Evolutionary conservation across 2,888 invertebrate genomes (phyloP), one percentile per base, ranked within the genome.

Genomic region (Meghimatium bilineatum): DNA sequence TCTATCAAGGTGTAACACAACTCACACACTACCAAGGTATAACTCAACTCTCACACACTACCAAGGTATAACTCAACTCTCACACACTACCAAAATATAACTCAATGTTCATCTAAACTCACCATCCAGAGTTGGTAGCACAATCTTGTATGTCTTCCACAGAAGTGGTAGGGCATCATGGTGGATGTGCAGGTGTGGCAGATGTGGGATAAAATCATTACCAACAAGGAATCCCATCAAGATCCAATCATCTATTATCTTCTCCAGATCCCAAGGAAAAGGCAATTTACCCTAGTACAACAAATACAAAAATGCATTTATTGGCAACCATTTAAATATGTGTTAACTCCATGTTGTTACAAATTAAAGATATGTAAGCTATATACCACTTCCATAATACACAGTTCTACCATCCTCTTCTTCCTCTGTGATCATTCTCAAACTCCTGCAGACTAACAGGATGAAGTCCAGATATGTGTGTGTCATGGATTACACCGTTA

Each of bases 231-330:
- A 99, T 0, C 98, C 97, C 97, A 99, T 97, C 32, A 99, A 94
- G 49, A 99, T 96, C 99, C 99, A 99, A 93, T 99, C 99, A 92
- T 99, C 99, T 44, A 99, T 97, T 81, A 99, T 95, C 87, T 96
- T 96, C 92, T 99, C 98, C 89, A 98, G 95, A 93, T 98, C 96
- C 93, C 95, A 98, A 0, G 94, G 93, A 93, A 98, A 97, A 0
- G 95, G 94, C 14, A 97, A 92, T 38, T 79, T 87, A 88, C 14
- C 88, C 93, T 94, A 88, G 49, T 89, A 85, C 0, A n/a, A 49
- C 14, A n/a, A 23, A 29, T 29, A 14, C 8, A 74, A n/a, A n/a
- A 49, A 23, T 14, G n/a, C 0, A 49, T 29, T 63, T 63, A 29
- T n/a, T 23, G 29, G 5, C 5, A 56, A 17, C 23, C 20, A 56